These are phyloP conservation scores for Galerucella calmariensis DNA, from an alignment of 2,888 invertebrate genomes.

Conservation along the genomic window DNA sequence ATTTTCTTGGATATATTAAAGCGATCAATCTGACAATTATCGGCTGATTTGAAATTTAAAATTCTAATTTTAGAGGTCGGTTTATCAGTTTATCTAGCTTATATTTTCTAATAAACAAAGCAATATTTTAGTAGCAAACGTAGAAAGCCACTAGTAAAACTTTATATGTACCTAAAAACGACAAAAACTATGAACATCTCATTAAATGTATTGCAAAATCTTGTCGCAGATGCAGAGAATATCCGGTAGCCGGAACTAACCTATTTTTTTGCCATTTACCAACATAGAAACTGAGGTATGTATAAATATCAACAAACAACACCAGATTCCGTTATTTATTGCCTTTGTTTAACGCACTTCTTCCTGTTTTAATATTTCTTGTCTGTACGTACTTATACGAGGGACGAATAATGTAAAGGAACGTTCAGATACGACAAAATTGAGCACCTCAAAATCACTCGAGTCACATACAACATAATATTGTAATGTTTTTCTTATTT, in stretches of 20 bases:
- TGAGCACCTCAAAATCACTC: no score
- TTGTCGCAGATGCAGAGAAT: constrained; percentile 19
- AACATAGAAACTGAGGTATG: neutral
- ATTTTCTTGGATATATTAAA: no score
- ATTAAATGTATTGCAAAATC: constrained; percentile 13
- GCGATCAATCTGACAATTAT: no score
- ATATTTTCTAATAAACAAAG: no score
- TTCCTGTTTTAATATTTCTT: constrained; percentile 21
- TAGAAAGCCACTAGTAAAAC: no score
- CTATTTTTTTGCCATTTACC: constrained; percentile 18
- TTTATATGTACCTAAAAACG: neutral
- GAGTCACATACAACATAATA: no score
- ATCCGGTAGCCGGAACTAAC: constrained; percentile 30
- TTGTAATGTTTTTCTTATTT: no score
- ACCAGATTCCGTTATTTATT: constrained; percentile 28
- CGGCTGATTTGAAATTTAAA: no score
- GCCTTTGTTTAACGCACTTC: constrained; percentile 18
- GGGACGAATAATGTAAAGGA: neutral
- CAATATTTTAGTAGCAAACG: no score
- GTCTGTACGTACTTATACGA: neutral
- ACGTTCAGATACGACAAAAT: no score
- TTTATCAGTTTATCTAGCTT: no score
- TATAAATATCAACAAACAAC: constrained; percentile 4
- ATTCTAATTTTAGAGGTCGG: no score
- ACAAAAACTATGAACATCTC: neutral